Percentiles rank a stretch among this genome's conserved stretches.
Evolutionary conservation across 2,113 vertebrate genomes (phyloP).

Genomic region (Aphelocoma coerulescens): DNA sequence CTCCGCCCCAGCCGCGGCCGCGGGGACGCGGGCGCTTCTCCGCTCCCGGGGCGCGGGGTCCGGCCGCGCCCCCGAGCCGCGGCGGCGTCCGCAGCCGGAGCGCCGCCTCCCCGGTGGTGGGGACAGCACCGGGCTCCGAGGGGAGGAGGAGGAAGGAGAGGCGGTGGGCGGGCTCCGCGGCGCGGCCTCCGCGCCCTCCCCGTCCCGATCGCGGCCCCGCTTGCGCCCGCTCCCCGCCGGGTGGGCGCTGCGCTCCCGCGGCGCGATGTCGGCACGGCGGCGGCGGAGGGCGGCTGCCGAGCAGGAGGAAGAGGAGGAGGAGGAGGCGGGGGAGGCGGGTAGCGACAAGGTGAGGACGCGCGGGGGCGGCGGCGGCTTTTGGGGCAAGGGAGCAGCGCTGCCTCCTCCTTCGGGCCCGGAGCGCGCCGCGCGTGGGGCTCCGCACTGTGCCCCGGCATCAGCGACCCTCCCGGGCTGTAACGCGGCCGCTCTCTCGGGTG

Average conservation of each 20-base stretch:
- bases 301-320: not conserved
- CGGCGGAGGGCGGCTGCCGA: not conserved
- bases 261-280: not conserved
- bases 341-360: slow-evolving; percentile 1
- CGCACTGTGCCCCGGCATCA: not conserved
- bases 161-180: not conserved
- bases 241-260: not conserved
- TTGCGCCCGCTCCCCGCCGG: not conserved
- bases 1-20: not conserved
- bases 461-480: not conserved
- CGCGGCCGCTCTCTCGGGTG: not conserved
- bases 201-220: not conserved
- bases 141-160: not conserved
- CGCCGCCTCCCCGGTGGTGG: not conserved
- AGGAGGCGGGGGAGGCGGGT: not conserved
- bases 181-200: not conserved
- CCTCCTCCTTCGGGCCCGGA: not conserved
- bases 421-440: not conserved
- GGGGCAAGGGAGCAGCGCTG: not conserved
- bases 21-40: not conserved
- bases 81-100: not conserved
- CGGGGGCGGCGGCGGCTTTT: not conserved
- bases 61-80: not conserved
- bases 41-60: not conserved
- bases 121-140: not conserved